These are phyloP conservation scores for Ormyrus thymus DNA, from an alignment of 2,888 invertebrate species.

Conservation along the genomic window DNA sequence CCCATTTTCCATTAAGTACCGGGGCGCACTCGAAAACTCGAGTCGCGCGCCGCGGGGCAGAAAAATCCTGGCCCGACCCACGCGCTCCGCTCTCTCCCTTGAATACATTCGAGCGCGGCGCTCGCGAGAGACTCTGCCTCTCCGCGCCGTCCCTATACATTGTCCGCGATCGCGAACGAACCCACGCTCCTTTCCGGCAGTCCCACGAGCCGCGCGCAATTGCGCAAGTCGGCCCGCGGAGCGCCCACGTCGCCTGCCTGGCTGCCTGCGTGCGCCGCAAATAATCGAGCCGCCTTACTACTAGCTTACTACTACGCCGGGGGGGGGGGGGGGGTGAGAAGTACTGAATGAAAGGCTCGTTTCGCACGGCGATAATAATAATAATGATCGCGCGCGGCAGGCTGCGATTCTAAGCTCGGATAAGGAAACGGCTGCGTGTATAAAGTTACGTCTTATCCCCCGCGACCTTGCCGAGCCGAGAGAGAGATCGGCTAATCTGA, in stretches of 20 bases:
- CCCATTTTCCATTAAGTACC: slow-evolving; percentile 25
- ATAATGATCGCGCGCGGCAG: not conserved
- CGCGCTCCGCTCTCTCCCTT: not conserved
- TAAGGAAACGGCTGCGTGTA: slow-evolving; percentile 22
- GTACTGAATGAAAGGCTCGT: slow-evolving; percentile 37
- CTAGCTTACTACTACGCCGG: not conserved
- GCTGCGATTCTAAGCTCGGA: slow-evolving; percentile 30
- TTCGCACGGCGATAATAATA: slow-evolving; percentile 2
- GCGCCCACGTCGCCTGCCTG: not conserved
- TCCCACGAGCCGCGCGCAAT: not conserved
- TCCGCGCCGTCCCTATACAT: not conserved
- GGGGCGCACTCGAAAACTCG: no score
- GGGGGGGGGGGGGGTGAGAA: not conserved
- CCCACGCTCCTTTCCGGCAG: no score
- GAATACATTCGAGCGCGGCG: not conserved
- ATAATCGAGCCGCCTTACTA: slow-evolving; percentile 10
- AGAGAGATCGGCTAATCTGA: slow-evolving; percentile 36
- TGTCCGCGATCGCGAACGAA: no score
- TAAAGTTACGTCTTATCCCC: not conserved
- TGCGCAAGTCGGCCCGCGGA: slow-evolving; percentile 25
- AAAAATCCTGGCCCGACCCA: slow-evolving; percentile 2
- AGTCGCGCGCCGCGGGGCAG: no score
- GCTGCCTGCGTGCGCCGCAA: slow-evolving; percentile 5
- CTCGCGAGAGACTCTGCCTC: not conserved
- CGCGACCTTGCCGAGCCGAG: slow-evolving; percentile 2